These are phyloP conservation scores for Lathronympha strigana DNA, from an alignment of 2,888 invertebrate genomes.

Conservation along the genomic window DNA sequence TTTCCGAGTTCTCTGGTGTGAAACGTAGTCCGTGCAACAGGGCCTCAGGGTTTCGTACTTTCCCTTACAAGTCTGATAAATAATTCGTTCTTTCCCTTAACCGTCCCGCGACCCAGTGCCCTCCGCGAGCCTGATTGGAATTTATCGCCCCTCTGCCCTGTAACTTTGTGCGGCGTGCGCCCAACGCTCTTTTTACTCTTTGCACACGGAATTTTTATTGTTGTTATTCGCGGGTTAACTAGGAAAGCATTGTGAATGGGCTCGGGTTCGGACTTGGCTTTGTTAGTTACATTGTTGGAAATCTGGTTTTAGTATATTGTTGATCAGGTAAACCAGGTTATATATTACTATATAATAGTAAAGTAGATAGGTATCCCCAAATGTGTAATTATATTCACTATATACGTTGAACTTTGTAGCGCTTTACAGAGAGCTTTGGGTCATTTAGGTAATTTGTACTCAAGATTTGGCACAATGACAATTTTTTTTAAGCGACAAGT, in stretches of 20 bases:
- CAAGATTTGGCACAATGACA: no score
- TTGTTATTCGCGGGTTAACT: slow-evolving; percentile 37
- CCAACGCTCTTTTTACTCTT: slow-evolving; percentile 46
- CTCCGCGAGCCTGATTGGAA: slow-evolving; percentile 74
- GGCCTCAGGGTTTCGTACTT: no score
- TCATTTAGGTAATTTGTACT: no score
- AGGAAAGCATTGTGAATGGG: slow-evolving; percentile 19
- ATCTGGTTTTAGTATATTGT: not conserved
- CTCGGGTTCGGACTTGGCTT: not conserved
- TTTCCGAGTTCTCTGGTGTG: not conserved
- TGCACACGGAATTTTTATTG: slow-evolving; percentile 37
- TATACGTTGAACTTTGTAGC: no score
- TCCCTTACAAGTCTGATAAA: no score
- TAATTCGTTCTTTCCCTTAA: slow-evolving; percentile 52
- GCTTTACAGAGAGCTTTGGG: no score
- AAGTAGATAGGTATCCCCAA: no score
- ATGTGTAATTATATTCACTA: no score
- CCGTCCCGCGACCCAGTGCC: slow-evolving; percentile 70
- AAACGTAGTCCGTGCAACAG: no score
- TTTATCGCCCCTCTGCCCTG: slow-evolving; percentile 72
- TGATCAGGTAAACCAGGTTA: not conserved
- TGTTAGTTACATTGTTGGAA: slow-evolving; percentile 11
- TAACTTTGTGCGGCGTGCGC: slow-evolving; percentile 60
- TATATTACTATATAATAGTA: no score
- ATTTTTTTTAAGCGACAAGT: no score